These are phyloP conservation scores for Heterodera filipjevi DNA, from an alignment of 2,888 invertebrate genomes.

Conservation along the genomic window DNA sequence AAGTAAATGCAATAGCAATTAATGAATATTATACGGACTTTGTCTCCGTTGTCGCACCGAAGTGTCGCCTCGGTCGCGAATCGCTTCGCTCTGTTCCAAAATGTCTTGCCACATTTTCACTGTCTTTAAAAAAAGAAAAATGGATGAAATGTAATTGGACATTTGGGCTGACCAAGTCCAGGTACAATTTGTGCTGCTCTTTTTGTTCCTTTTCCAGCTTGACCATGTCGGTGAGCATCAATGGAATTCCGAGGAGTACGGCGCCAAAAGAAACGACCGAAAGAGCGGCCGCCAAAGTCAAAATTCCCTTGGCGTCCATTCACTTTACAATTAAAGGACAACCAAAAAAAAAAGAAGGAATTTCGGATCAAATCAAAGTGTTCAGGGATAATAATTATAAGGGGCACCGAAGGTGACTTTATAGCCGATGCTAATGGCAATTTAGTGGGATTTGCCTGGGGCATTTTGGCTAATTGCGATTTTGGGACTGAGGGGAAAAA, in stretches of 20 bases:
- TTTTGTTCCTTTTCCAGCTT: constrained; percentile 50
- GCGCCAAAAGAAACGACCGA: constrained; percentile 49
- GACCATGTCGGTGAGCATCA: constrained; percentile 50
- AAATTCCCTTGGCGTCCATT: constrained; percentile 2
- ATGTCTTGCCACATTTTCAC: constrained; percentile 54
- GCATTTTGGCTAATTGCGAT: background rate
- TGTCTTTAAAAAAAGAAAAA: background rate
- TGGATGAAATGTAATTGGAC: background rate
- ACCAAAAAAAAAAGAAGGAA: background rate
- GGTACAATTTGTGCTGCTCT: constrained; percentile 46
- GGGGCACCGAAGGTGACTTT: background rate
- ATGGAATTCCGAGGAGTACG: constrained; percentile 48
- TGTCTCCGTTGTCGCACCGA: constrained; percentile 37
- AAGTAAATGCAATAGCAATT: background rate
- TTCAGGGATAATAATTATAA: background rate
- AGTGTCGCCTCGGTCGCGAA: constrained; percentile 43
- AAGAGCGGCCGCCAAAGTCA: constrained; percentile 45
- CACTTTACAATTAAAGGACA: background rate
- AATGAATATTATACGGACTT: constrained; percentile 42
- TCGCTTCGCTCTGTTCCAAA: constrained; percentile 47
- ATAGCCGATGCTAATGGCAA: background rate
- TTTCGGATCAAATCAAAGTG: background rate
- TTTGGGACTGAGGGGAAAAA: background rate
- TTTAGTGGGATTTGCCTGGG: background rate
- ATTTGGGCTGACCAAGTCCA: constrained; percentile 44